These are phyloP conservation scores for Aplocera efformata DNA, from an alignment of 2,888 invertebrate species.

Conservation along the genomic window DNA sequence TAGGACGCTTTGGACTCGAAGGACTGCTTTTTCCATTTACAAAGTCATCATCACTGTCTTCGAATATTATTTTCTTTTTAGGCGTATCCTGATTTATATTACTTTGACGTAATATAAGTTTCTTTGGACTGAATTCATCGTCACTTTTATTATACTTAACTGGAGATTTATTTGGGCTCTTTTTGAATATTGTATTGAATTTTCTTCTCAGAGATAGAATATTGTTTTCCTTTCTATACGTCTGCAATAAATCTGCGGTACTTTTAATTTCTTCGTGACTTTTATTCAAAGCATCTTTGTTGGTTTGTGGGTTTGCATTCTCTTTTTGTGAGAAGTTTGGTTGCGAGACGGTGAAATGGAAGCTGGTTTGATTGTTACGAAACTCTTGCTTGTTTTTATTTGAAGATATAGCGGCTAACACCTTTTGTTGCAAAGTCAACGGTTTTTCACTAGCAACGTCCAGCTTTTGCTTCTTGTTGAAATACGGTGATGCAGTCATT, in stretches of 20 bases:
- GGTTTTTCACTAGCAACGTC: constrained; percentile 34
- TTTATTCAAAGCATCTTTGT: constrained; percentile 8
- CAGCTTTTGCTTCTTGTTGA: constrained; percentile 58
- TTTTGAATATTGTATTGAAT: constrained; percentile 34
- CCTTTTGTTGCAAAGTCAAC: constrained; percentile 54
- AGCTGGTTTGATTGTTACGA: constrained; percentile 35
- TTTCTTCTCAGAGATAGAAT: constrained; percentile 37
- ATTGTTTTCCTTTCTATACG: constrained; percentile 49
- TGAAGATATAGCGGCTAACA: constrained; percentile 50
- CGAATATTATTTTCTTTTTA: constrained; percentile 27
- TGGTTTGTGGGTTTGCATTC: constrained; percentile 43
- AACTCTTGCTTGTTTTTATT: constrained; percentile 36
- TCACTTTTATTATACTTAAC: constrained; percentile 8
- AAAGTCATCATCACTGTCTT: constrained; percentile 73
- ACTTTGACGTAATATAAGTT: constrained; percentile 21
- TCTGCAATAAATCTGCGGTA: constrained; percentile 48
- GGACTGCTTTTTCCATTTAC: constrained; percentile 35
- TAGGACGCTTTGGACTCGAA: constrained; percentile 30
- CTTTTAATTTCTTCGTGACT: constrained; percentile 29
- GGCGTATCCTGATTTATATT: constrained; percentile 18
- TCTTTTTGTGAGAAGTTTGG: constrained; percentile 51
- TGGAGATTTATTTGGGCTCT: constrained; percentile 26
- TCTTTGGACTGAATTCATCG: constrained; percentile 25
- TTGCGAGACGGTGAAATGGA: constrained; percentile 44
- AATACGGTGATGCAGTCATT: constrained; percentile 58